phyloP scores from a whole-genome alignment of 2,113 vertebrate species.

The Oncorhynchus kisutch region DNA sequence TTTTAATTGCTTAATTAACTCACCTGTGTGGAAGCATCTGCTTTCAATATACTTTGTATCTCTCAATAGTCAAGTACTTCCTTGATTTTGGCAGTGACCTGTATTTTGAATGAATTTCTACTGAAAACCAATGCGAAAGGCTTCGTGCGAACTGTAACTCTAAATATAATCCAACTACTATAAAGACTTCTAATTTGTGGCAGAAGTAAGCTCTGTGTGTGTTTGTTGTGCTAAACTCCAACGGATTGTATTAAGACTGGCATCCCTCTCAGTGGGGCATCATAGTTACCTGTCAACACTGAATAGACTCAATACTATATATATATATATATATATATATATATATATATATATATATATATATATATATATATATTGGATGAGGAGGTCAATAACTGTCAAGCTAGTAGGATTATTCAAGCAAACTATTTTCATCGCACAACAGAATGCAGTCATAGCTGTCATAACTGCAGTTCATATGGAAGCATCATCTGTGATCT shows the following conservation, averaged over 20 bases:
- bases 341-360: too few species aligned
- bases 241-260: not conserved
- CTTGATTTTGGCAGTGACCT: too few species aligned
- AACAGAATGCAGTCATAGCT: not conserved
- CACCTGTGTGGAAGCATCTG: too few species aligned
- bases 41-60: too few species aligned
- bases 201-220: not conserved
- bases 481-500: not conserved
- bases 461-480: not conserved
- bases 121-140: not conserved
- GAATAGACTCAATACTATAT: not conserved
- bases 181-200: not conserved
- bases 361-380: not conserved
- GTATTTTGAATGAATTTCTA: not conserved
- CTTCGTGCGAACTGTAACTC: not conserved
- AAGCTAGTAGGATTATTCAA: not conserved
- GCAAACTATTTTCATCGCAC: not conserved
- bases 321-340: not conserved
- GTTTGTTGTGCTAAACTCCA: not conserved
- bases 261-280: not conserved
- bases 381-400: not conserved
- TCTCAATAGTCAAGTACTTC: too few species aligned
- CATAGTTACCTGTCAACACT: not conserved
- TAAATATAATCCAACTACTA: too few species aligned
- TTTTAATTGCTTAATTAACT: too few species aligned